Evolutionary conservation across 2,888 invertebrate genomes (phyloP).

Genomic region (Sipha maydis): DNA sequence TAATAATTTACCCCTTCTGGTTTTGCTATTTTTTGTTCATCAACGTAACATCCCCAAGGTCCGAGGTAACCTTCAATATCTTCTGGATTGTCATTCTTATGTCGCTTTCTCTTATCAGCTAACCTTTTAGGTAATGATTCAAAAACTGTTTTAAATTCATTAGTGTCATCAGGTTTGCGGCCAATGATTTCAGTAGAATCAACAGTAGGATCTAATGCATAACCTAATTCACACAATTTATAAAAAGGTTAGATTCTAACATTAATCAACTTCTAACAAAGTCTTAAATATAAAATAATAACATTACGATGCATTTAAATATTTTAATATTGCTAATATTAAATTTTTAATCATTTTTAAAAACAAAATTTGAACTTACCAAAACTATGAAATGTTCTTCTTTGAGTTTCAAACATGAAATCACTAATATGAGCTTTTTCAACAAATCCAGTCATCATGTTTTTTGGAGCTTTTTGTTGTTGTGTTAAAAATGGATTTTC

Average conservation of each 20-base stretch:
- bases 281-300: neutral
- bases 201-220: slow-evolving; percentile 93
- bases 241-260: neutral
- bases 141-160: slow-evolving; percentile 82
- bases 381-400: slow-evolving; percentile 92
- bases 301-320: neutral
- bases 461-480: slow-evolving; percentile 87
- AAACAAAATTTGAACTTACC: slow-evolving; percentile 69
- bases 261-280: neutral
- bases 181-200: slow-evolving; percentile 60
- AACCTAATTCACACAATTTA: slow-evolving; percentile 70
- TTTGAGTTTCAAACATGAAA: slow-evolving; percentile 97
- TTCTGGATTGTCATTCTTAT: slow-evolving; percentile 87
- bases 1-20: slow-evolving; percentile 77
- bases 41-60: slow-evolving; percentile 95
- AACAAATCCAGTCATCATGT: slow-evolving; percentile 92
- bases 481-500: slow-evolving; percentile 92
- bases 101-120: slow-evolving; percentile 83
- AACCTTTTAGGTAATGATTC: slow-evolving; percentile 81
- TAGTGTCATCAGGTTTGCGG: slow-evolving; percentile 29
- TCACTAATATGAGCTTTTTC: slow-evolving; percentile 95
- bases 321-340: neutral
- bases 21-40: slow-evolving; percentile 87
- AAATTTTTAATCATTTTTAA: neutral
- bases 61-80: slow-evolving; percentile 96